phyloP scores from a whole-genome alignment of 2,888 invertebrate genomes.

The Drosophila kuntzei region DNA sequence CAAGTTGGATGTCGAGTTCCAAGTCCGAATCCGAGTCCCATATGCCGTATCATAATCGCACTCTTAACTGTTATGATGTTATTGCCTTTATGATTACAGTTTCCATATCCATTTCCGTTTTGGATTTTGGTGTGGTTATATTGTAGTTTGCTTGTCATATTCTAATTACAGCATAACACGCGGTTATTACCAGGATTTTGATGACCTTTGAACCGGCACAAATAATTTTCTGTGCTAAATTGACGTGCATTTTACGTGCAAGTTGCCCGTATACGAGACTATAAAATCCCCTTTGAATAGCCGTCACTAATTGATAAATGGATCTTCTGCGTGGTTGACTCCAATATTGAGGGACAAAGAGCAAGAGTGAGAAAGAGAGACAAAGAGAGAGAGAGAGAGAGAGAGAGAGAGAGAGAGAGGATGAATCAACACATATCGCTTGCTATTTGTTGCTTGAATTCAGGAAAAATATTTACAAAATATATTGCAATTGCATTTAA shows the following conservation, averaged over 20 bases:
- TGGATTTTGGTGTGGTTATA: slow-evolving; percentile 1
- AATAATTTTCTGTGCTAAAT: slow-evolving; percentile 56
- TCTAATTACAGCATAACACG: slow-evolving; percentile 78
- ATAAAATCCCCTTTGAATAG: slow-evolving; percentile 65
- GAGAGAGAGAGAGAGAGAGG: neutral
- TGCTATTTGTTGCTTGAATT: slow-evolving; percentile 17
- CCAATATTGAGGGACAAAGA: slow-evolving; percentile 36
- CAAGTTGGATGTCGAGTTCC: too few relatives aligned
- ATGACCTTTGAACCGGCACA: slow-evolving; percentile 55
- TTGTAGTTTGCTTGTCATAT: slow-evolving; percentile 61
- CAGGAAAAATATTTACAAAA: slow-evolving; percentile 37
- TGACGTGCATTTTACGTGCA: slow-evolving; percentile 74
- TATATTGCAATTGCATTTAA: slow-evolving; percentile 33
- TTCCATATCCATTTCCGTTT: slow-evolving; percentile 7
- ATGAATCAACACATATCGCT: too few relatives aligned
- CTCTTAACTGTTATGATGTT: slow-evolving; percentile 72
- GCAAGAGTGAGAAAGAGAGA: neutral
- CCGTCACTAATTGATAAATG: slow-evolving; percentile 80
- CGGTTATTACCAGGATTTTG: slow-evolving; percentile 72
- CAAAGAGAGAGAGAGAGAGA: neutral
- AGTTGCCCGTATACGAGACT: slow-evolving; percentile 49
- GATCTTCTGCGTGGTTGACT: slow-evolving; percentile 62
- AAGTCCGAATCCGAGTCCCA: slow-evolving; percentile 20
- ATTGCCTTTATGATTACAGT: slow-evolving; percentile 47
- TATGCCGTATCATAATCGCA: slow-evolving; percentile 62